Evolutionary conservation across 2,888 invertebrate species (phyloP), one percentile per base, ranked within the genome.

Genomic region (Oscheius sp.): DNA sequence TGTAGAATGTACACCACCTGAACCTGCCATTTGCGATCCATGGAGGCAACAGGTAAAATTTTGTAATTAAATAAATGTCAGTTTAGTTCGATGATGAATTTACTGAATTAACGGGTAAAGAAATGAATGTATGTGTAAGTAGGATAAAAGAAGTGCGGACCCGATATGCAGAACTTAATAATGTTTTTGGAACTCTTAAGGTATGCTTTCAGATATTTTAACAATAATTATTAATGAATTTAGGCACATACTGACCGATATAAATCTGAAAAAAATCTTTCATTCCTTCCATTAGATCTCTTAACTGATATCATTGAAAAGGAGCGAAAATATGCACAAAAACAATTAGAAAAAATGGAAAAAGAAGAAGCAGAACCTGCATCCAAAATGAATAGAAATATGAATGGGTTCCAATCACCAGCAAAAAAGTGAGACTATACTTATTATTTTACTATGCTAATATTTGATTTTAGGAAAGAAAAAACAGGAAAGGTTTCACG

Each of bases 211-310:
- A 15, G 3, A 33, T 34, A 6, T 34, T 15, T 20, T 37, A 39
- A 1, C 12, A 20, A 23, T 42, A 42, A 34, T 15, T 10, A n/a
- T 63, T 45, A 12, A 6, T 8, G 17, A 20, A 34, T 67, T 39
- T 52, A 73, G 63, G 72, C 72, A 12, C 69, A 74, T 42, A 65
- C 70, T 3, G 71, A 64, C 10, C 72, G 73, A 33, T 74, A 64
- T 42, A 69, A 77, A 27, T 37, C 69, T 0, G 72, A 79, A n/a
- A 66, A 64, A 12, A 73, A 79, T 10, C 39, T 82, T 12, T 82
- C 76, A 4, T 83, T 84, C 45, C 29, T 84, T 15, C 84, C 84
- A 12, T 72, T 76, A 15, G 34, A 61, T 0, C 68, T 84, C 3
- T 61, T 84, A 12, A 20, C 55, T 2, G 81, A 83, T 37, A 69